Percentiles rank a stretch among this genome's conserved stretches.
Evolutionary conservation across 1,140 invertebrate species (phyloP).

Genomic region (Teleogryllus occipitalis): DNA sequence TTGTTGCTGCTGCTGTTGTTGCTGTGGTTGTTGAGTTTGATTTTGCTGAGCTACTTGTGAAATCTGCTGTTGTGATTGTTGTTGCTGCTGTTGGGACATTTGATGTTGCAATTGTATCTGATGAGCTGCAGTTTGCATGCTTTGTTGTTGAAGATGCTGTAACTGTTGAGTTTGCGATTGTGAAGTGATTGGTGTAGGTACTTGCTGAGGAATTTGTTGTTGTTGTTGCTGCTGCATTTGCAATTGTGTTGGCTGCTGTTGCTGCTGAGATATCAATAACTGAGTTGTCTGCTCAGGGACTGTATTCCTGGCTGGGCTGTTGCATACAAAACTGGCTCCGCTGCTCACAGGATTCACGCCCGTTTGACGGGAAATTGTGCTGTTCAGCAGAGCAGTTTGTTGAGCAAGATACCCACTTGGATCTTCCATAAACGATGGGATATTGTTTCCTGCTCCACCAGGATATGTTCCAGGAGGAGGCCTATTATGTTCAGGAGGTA

Average conservation of each 20-base stretch:
- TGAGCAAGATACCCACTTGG: constrained; percentile 80
- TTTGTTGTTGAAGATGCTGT: not conserved
- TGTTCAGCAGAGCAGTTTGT: constrained; percentile 74
- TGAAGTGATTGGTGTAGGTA: not conserved
- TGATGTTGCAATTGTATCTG: constrained; percentile 28
- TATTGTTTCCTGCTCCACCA: constrained; percentile 25
- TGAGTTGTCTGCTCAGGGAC: not conserved
- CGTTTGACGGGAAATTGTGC: constrained; percentile 68
- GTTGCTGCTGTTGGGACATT: constrained; percentile 25
- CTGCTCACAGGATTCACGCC: constrained; percentile 33
- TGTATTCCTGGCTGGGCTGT: constrained; percentile 15
- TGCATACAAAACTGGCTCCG: constrained; percentile 13
- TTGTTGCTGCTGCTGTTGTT: constrained; percentile 30
- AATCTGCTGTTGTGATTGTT: constrained; percentile 37
- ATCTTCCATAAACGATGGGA: constrained; percentile 76
- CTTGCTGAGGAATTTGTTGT: not conserved
- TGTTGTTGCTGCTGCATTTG: not conserved
- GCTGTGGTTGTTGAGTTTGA: not conserved
- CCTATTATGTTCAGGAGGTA: constrained; percentile 36
- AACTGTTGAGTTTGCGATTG: not conserved
- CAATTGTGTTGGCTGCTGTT: constrained; percentile 26
- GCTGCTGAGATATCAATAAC: constrained; percentile 28
- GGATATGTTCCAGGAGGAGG: constrained; percentile 27
- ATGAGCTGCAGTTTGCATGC: constrained; percentile 10
- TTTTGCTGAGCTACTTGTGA: constrained; percentile 25